Evolutionary conservation across 2,113 vertebrate genomes (phyloP).

Genomic region (Equus quagga): DNA sequence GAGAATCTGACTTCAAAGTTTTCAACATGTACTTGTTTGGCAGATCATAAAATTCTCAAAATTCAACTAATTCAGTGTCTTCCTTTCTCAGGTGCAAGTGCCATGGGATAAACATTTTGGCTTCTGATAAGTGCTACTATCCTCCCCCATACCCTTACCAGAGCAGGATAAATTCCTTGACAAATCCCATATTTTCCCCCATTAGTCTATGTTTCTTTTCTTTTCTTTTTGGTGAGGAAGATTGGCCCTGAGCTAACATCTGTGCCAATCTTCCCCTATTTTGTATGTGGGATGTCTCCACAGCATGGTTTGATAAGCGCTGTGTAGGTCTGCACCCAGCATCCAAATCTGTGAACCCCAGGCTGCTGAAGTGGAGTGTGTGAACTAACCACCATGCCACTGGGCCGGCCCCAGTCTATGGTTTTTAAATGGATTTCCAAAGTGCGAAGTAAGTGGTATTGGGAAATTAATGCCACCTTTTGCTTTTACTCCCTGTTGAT

Average conservation of each 20-base stretch:
- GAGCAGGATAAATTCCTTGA: not conserved
- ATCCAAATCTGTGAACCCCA: no score
- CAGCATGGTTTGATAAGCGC: no score
- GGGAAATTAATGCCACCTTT: not conserved
- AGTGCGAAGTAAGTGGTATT: not conserved
- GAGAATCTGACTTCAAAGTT: not conserved
- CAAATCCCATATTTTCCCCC: not conserved
- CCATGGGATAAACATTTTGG: not conserved
- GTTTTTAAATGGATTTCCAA: not conserved
- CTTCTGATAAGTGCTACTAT: not conserved
- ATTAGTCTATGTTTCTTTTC: not conserved
- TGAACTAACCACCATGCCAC: no score
- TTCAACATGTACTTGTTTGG: not conserved
- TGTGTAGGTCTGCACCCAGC: no score
- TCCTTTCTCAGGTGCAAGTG: not conserved
- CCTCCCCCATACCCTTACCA: not conserved
- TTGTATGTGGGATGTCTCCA: no score
- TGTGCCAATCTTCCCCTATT: no score
- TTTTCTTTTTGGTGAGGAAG: no score
- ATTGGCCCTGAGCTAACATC: no score
- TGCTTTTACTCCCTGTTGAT: not conserved
- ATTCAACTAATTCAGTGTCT: not conserved
- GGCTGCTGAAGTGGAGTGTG: no score
- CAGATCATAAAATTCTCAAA: not conserved
- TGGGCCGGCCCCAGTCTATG: not conserved